These are phyloP conservation scores for Eudyptes chrysolophus DNA, from an alignment of 2,113 vertebrate genomes.

Conservation along the genomic window DNA sequence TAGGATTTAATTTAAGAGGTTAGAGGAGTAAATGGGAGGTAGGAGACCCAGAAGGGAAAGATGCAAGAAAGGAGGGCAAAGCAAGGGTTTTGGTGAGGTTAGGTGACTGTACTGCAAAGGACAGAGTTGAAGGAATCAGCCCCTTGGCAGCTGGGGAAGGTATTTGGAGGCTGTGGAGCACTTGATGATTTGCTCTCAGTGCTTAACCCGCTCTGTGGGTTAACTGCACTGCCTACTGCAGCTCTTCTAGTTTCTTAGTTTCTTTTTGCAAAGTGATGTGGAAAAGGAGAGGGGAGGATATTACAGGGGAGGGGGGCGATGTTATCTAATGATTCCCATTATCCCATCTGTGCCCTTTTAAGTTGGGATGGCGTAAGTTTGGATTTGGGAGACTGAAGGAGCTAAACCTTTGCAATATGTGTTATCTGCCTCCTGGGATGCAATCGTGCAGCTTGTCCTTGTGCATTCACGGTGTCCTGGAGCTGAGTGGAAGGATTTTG, in stretches of 20 bases:
- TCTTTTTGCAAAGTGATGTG: not conserved
- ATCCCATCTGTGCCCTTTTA: not conserved
- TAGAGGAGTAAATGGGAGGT: not conserved
- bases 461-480: accelerated
- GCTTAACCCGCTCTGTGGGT: not conserved
- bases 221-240: not conserved
- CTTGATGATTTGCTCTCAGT: accelerated
- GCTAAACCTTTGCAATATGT: accelerated
- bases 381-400: not conserved
- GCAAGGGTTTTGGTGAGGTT: not conserved
- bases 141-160: not conserved
- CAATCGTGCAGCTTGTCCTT: not conserved
- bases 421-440: not conserved
- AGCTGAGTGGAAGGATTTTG: not conserved
- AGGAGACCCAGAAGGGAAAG: not conserved
- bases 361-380: not conserved
- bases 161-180: too few relatives aligned
- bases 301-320: accelerated
- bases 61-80: too few relatives aligned
- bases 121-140: not conserved
- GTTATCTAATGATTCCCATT: not conserved
- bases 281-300: not conserved
- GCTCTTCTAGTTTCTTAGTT: too few relatives aligned
- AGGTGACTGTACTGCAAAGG: not conserved
- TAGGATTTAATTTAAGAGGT: not conserved